Evolutionary conservation across 2,113 vertebrate species (phyloP).

Genomic region (Poeciliopsis turrubarensis): DNA sequence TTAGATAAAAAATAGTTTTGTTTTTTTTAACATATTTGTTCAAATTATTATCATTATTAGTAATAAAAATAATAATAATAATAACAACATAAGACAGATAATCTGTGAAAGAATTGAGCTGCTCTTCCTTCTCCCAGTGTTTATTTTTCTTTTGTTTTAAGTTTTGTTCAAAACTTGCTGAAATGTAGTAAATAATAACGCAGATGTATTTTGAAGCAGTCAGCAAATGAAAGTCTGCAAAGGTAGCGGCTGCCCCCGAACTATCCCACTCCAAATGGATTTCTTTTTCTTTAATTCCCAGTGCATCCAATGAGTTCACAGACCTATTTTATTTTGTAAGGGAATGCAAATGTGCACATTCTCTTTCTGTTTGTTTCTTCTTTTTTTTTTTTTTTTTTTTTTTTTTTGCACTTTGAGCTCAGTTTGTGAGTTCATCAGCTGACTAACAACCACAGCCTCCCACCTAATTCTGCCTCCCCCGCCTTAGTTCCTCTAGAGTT

Average conservation of each 20-base stretch:
- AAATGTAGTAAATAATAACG: neutral
- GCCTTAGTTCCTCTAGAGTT: constrained; percentile 33
- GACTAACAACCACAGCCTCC: constrained; percentile 45
- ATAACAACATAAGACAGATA: no score
- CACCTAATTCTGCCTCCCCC: constrained; percentile 27
- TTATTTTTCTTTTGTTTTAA: neutral
- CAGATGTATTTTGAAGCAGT: neutral
- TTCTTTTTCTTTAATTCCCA: neutral
- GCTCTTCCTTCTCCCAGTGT: no score
- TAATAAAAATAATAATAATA: no score
- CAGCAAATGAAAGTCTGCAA: neutral
- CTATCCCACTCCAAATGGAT: neutral
- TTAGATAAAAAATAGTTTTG: no score
- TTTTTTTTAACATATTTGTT: no score
- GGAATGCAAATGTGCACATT: neutral
- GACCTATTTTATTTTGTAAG: constrained; percentile 8
- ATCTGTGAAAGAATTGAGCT: no score
- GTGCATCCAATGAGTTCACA: neutral
- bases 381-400: neutral
- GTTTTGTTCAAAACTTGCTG: neutral
- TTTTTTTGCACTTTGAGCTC: constrained; percentile 58
- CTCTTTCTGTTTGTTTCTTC: neutral
- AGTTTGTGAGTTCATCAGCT: constrained; percentile 60
- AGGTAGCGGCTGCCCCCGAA: neutral
- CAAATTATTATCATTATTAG: no score